Conservation (phyloP, 2,113 vertebrate genomes). For the Damaliscus lunatus region DNA sequence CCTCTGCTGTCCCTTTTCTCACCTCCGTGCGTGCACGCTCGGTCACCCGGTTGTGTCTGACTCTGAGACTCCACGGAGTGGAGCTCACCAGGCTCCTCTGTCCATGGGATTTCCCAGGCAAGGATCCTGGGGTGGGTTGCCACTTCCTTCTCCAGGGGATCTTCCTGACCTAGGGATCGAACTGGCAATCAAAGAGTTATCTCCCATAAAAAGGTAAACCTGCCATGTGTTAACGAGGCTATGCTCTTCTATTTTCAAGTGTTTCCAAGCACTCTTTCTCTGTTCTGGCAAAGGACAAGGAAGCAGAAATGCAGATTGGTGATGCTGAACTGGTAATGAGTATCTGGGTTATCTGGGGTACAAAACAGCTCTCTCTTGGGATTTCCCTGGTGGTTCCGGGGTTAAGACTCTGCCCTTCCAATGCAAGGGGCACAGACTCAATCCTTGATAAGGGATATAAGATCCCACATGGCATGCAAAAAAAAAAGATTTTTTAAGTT, state of each 20-base stretch:
- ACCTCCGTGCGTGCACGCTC: background rate
- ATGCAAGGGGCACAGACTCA: background rate
- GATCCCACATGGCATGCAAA: background rate
- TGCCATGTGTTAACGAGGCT: background rate
- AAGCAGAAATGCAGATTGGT: background rate
- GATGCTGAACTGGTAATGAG: background rate
- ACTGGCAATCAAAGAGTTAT: background rate
- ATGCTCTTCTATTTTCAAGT: background rate
- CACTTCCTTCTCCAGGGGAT: background rate
- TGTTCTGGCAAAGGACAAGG: background rate
- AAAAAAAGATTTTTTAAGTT: background rate
- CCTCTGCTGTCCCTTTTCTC: background rate
- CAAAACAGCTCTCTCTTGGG: background rate
- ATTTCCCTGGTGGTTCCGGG: background rate
- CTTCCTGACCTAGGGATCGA: background rate
- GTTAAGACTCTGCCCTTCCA: background rate
- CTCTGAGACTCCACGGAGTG: background rate
- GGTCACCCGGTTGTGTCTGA: background rate
- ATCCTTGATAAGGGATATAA: background rate
- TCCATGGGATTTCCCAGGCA: background rate
- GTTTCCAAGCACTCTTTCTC: background rate
- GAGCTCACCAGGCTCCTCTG: background rate
- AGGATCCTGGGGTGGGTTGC: background rate
- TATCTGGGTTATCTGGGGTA: background rate
- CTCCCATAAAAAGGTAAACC: background rate